Conservation (phyloP, 2,113 vertebrate genomes). For the Brienomyrus longianalis region DNA sequence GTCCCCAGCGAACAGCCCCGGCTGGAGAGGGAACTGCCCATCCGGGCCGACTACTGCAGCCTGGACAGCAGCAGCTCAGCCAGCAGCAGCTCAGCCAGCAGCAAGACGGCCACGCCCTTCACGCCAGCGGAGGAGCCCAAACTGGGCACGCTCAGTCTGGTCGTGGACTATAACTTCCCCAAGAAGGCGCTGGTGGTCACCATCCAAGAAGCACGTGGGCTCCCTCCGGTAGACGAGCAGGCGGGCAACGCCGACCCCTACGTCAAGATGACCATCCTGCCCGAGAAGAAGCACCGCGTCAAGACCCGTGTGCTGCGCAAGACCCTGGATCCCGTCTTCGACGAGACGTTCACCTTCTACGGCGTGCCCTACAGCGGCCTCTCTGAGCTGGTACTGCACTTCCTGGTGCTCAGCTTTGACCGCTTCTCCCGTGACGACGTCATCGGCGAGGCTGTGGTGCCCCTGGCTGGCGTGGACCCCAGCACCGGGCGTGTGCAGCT, state of each 20-base stretch:
- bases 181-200: slow-evolving; percentile 95
- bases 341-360: slow-evolving; percentile 97
- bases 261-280: slow-evolving; percentile 96
- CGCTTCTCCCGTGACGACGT: slow-evolving; percentile 91
- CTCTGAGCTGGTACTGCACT: slow-evolving; percentile 87
- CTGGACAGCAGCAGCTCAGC: slow-evolving; percentile 70
- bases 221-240: slow-evolving; percentile 83
- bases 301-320: slow-evolving; percentile 91
- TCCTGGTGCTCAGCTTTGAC: slow-evolving; percentile 92
- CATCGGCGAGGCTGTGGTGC: slow-evolving; percentile 89
- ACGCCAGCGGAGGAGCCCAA: slow-evolving; percentile 64
- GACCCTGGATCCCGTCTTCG: slow-evolving; percentile 84
- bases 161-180: slow-evolving; percentile 95
- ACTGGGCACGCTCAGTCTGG: slow-evolving; percentile 78
- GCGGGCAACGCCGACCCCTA: slow-evolving; percentile 84
- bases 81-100: slow-evolving; percentile 60
- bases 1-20: slow-evolving; percentile 36
- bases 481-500: slow-evolving; percentile 88
- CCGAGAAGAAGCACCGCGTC: slow-evolving; percentile 89
- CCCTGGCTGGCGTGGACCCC: slow-evolving; percentile 81
- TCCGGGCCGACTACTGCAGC: slow-evolving; percentile 72
- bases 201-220: slow-evolving; percentile 81
- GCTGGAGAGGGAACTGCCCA: slow-evolving; percentile 68
- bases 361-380: slow-evolving; percentile 88
- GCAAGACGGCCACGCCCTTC: slow-evolving; percentile 69